A percentile compares a stretch with the other conserved stretches of the same genome.
phyloP scores from a whole-genome alignment of 1,140 invertebrate species.

The Sinella curviseta region DNA sequence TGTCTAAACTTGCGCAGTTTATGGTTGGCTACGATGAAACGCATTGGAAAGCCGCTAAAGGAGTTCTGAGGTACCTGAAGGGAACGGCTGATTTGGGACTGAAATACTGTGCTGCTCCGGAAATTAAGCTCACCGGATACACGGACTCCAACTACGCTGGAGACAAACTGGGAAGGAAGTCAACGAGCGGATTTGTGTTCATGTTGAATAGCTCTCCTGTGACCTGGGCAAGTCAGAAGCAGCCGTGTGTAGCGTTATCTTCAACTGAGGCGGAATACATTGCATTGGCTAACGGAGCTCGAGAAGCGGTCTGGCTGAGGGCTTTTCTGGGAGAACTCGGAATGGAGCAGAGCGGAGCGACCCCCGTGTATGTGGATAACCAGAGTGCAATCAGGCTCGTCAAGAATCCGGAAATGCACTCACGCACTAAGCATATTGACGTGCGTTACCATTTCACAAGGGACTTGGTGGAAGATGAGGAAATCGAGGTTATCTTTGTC shows the following conservation, averaged over 20 bases:
- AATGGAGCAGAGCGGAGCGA: neutral
- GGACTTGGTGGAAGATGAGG: slow-evolving; percentile 37
- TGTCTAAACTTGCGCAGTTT: slow-evolving; percentile 35
- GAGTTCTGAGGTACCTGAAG: slow-evolving; percentile 15
- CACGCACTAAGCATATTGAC: slow-evolving; percentile 51
- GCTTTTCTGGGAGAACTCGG: slow-evolving; percentile 51
- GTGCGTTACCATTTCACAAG: slow-evolving; percentile 51
- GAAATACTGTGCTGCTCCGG: neutral
- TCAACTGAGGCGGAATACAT: slow-evolving; percentile 58
- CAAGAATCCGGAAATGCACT: slow-evolving; percentile 48
- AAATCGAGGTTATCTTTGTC: neutral
- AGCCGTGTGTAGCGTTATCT: slow-evolving; percentile 53
- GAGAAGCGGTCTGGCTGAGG: slow-evolving; percentile 53
- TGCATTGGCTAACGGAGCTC: slow-evolving; percentile 52
- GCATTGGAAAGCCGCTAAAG: slow-evolving; percentile 36
- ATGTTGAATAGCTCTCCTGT: neutral
- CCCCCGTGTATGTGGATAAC: slow-evolving; percentile 49
- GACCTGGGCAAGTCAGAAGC: slow-evolving; percentile 54
- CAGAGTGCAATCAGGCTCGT: slow-evolving; percentile 48
- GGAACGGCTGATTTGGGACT: neutral
- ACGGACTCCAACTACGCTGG: slow-evolving; percentile 56
- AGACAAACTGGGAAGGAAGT: slow-evolving; percentile 52
- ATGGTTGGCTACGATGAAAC: neutral
- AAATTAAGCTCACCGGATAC: slow-evolving; percentile 52
- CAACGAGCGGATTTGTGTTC: slow-evolving; percentile 52